Evolutionary conservation across 2,888 invertebrate genomes (phyloP), one percentile per base, ranked within the genome.

Genomic region (Scaeva pyrastri): DNA sequence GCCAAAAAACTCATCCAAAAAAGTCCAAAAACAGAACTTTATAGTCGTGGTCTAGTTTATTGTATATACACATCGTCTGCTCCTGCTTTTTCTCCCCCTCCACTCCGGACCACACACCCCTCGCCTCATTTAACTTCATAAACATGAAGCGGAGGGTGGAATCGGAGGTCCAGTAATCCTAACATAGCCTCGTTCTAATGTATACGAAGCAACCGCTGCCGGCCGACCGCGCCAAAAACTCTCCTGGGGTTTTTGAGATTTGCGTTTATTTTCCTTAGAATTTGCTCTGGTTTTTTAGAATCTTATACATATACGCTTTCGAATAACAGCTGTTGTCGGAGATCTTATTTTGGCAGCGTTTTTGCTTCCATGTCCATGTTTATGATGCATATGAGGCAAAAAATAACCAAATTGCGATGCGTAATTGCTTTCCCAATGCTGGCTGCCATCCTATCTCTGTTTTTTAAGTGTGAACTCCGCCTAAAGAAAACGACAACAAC

Each of bases 281-380:
- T 72, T 76, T 72, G 84, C 80, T 84, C 75, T 80, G 84, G 71
- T 84, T 80, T 84, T 84, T 68, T 19, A 39, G 41, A 36, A 70
- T 55, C n/a, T 21, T 41, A 31, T 7, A 31, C 8, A 31, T 8
- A 31, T 50, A 11, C 19, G 12, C 7, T 64, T 26, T 19, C 19
- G 62, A 55, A n/a, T n/a, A n/a, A 86, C 85, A 86, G 85, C 85
- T 86, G 85, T 81, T 86, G 73, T 76, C 43, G 73, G 36, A 77
- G 81, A 81, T 86, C 85, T 86, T 76, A 73, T 86, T 86, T 86
- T 86, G 85, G 85, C 85, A 86, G 73, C 58, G 73, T 81, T 86
- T 81, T 85, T 45, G 74, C 77, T 73, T 66, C 66, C 48, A 66
- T 77, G 81, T 81, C 85, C 85, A 86, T 81, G 81, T 81, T 86